phyloP scores from a whole-genome alignment of 2,113 vertebrate species.

The Hemiscyllium ocellatum region DNA sequence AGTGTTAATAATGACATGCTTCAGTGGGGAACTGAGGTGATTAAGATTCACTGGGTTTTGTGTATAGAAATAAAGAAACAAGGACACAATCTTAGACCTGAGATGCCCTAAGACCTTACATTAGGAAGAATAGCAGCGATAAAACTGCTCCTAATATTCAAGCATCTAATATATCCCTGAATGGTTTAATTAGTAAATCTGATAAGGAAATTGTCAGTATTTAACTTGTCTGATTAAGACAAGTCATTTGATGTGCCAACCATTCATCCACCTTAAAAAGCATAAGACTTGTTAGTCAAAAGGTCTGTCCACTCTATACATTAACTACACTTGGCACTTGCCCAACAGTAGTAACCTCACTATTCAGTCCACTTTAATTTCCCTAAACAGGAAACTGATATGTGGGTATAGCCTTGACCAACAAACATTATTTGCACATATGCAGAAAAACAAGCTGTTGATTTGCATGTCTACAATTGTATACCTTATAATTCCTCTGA shows the following conservation, averaged over 20 bases:
- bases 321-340: not conserved
- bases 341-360: not conserved
- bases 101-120: not conserved
- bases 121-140: conserved; percentile 6
- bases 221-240: not conserved
- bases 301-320: not conserved
- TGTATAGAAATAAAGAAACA: not conserved
- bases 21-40: conserved; percentile 36
- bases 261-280: not conserved
- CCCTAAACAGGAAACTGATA: not conserved
- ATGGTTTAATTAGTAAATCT: not conserved
- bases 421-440: not conserved
- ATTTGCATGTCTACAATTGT: not conserved
- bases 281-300: not conserved
- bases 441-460: conserved; percentile 7
- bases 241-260: not conserved
- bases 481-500: conserved; percentile 22
- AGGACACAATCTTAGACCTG: not conserved
- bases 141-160: not conserved
- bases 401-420: not conserved
- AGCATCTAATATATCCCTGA: not conserved
- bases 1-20: conserved; percentile 35
- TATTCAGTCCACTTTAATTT: not conserved
- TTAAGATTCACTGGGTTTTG: conserved; percentile 30
- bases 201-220: not conserved